phyloP scores from a whole-genome alignment of 2,888 invertebrate species.

The Trissolcus japonicus region DNA sequence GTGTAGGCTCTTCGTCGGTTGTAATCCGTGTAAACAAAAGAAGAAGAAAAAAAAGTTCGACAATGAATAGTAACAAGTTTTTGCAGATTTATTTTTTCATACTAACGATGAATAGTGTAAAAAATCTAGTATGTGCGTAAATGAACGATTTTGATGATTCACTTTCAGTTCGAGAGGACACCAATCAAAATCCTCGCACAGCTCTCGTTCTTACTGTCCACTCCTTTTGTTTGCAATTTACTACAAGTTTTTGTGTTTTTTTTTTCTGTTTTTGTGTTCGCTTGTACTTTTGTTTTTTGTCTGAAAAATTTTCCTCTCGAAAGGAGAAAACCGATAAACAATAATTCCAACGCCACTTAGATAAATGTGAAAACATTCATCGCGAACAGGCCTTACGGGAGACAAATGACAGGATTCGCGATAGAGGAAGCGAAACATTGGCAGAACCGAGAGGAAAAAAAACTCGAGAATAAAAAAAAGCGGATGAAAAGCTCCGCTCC shows the following conservation, averaged over 20 bases:
- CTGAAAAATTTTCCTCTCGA: no score
- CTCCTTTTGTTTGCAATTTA: no score
- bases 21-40: no score
- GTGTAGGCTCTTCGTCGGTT: no score
- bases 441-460: constrained; percentile 1
- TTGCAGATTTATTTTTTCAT: constrained; percentile 11
- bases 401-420: constrained; percentile 14
- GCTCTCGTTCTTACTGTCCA: no score
- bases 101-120: background rate
- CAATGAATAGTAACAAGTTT: background rate
- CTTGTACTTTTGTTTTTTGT: no score
- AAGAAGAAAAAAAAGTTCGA: background rate
- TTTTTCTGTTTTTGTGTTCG: no score
- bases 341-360: constrained; percentile 22
- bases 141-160: background rate
- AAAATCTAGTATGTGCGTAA: background rate
- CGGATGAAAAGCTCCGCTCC: constrained; percentile 41
- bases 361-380: constrained; percentile 14
- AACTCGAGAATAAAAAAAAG: constrained; percentile 6
- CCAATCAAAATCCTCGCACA: background rate
- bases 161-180: background rate
- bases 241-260: no score
- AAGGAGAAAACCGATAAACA: background rate
- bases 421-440: background rate
- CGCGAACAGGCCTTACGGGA: constrained; percentile 35